phyloP scores from a whole-genome alignment of 2,888 invertebrate species.

The Oscheius sp. region DNA sequence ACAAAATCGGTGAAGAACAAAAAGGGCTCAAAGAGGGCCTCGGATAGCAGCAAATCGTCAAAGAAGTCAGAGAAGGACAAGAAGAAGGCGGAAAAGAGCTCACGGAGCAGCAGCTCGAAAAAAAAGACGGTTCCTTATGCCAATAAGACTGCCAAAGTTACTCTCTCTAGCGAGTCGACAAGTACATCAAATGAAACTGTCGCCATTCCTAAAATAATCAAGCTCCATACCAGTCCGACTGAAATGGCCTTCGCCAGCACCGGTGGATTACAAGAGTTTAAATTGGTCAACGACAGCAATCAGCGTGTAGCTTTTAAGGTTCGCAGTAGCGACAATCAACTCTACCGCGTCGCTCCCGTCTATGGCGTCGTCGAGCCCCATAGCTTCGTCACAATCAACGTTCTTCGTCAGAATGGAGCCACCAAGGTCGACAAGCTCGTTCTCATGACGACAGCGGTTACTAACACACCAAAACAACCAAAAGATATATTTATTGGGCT shows the following conservation, averaged over 20 bases:
- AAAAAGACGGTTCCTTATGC: conserved; percentile 23
- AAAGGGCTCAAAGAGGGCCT: background rate
- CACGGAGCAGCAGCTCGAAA: conserved; percentile 32
- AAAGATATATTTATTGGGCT: background rate
- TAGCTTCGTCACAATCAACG: conserved; percentile 9
- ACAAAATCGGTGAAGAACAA: conserved; percentile 15
- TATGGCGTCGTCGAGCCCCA: conserved; percentile 23
- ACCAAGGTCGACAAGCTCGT: conserved; percentile 31
- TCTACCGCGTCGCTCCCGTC: conserved; percentile 29
- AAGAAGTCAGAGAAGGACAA: background rate
- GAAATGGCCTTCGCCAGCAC: conserved; percentile 11
- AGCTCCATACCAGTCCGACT: conserved; percentile 14
- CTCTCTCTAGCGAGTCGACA: background rate
- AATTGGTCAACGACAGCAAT: conserved; percentile 27
- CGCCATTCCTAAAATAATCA: background rate
- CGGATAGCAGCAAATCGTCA: background rate
- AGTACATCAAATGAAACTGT: background rate
- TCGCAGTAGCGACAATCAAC: conserved; percentile 25
- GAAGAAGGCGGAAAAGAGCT: conserved; percentile 13
- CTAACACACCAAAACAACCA: background rate
- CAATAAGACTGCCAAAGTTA: background rate
- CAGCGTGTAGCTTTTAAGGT: conserved; percentile 28
- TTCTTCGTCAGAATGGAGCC: conserved; percentile 24
- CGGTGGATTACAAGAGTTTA: conserved; percentile 20
- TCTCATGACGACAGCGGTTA: conserved; percentile 15